Base-by-base conservation (phyloP, 2,888 invertebrate genomes). In the Leptopterna dolabrata region DNA sequence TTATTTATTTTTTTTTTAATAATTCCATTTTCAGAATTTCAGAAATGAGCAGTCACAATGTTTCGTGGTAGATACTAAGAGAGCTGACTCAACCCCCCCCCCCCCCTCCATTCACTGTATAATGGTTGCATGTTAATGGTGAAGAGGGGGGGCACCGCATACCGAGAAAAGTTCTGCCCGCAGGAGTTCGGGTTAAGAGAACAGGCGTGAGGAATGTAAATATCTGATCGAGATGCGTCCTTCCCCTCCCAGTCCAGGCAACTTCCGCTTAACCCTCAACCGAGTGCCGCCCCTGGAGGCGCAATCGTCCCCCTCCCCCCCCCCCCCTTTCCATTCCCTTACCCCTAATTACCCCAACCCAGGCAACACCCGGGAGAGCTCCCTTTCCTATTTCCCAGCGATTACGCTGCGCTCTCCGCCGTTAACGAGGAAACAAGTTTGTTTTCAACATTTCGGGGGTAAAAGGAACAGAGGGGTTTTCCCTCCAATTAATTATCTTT, bases 401-500 rank as follows among this genome's bases (percentile, higher is more conserved):
- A 81, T 81, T 81, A 81, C 81, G 63, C 27, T 81, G 81, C 81
- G 55, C 81, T 80, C 81, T 55, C 78, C 76, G 76, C 43, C 81
- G 55, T 81, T 81, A 81, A 81, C 81, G 81, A 81, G 81, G 81
- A 81, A 81, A 81, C 81, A 81, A 81, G 81, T 81, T 81, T 81
- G 81, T 81, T 81, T 63, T 55, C 45, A 81, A 81, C 81, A 81
- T 81, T 81, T 81, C 43, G 55, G 63, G 81, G 63, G 63, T 63
- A 63, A 63, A 63, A 63, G 63, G 63, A 63, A 24, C 63, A 19
- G 63, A 63, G 63, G 63, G 63, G 24, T 63, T 63, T 30, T 81
- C 81, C 71, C 84, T 84, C 71, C 70, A 84, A 84, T 84, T 84
- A 71, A 84, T 84, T 84, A 84, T 84, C 71, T 84, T 84, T 71